Percentiles rank a stretch among this genome's conserved stretches.
phyloP scores from a whole-genome alignment of 2,888 invertebrate species.

The Prostheceraeus crozeri region DNA sequence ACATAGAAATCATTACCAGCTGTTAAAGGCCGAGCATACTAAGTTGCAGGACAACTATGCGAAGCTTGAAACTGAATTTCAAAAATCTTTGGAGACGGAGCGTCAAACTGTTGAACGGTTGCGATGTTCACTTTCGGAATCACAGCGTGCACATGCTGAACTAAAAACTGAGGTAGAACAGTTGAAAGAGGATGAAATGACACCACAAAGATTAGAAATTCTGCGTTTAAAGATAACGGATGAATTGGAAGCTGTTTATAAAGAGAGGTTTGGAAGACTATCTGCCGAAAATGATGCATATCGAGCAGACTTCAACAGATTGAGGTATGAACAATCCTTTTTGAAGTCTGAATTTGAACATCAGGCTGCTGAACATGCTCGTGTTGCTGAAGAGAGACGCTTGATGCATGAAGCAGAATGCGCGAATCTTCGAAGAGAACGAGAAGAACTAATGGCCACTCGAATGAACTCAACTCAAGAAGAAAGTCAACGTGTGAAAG shows the following conservation, averaged over 20 bases:
- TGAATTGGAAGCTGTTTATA: conserved; percentile 49
- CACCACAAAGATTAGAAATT: conserved; percentile 25
- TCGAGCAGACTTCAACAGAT: conserved; percentile 48
- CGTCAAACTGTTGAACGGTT: not conserved
- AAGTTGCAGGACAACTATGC: conserved; percentile 14
- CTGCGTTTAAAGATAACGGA: conserved; percentile 42
- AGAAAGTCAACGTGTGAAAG: conserved; percentile 45
- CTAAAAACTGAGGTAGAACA: conserved; percentile 16
- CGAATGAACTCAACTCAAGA: conserved; percentile 17
- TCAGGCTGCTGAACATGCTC: conserved; percentile 46
- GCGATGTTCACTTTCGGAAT: not conserved
- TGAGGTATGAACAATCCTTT: conserved; percentile 53
- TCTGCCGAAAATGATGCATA: conserved; percentile 49
- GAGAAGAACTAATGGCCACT: conserved; percentile 47
- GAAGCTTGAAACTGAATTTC: conserved; percentile 9
- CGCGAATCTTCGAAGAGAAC: conserved; percentile 50
- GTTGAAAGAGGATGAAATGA: conserved; percentile 11
- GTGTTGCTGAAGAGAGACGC: conserved; percentile 49
- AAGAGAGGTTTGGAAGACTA: conserved; percentile 47
- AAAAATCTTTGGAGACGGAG: not conserved
- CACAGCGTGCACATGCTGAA: conserved; percentile 1
- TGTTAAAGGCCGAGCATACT: conserved; percentile 53
- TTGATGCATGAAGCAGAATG: conserved; percentile 55
- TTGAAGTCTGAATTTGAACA: conserved; percentile 56
- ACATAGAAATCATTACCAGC: conserved; percentile 54